phyloP scores from a whole-genome alignment of 1,140 invertebrate species.

The Condylostylus longicornis region DNA sequence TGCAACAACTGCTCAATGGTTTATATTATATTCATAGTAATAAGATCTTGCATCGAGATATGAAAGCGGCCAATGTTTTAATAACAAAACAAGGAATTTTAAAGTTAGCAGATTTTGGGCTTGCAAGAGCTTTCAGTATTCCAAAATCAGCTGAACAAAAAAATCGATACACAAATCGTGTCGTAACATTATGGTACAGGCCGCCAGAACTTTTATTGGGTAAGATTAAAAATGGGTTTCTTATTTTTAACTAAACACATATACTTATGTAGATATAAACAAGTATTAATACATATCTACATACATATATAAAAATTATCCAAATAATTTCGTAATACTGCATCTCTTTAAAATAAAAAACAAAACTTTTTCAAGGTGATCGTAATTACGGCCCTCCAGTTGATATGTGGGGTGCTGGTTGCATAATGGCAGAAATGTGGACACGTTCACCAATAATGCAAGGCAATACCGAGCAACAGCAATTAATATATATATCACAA shows the following conservation, averaged over 20 bases:
- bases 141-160: slow-evolving; percentile 70
- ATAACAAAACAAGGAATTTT: slow-evolving; percentile 93
- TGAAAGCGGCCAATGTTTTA: slow-evolving; percentile 98
- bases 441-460: slow-evolving; percentile 78
- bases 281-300: too few relatives aligned
- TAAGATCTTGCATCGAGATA: slow-evolving; percentile 89
- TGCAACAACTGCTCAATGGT: slow-evolving; percentile 94
- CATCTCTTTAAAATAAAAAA: too few relatives aligned
- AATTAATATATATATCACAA: slow-evolving; percentile 87
- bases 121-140: slow-evolving; percentile 82
- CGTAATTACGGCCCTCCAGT: slow-evolving; percentile 92
- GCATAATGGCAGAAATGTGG: slow-evolving; percentile 99
- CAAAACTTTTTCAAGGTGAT: too few relatives aligned
- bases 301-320: too few relatives aligned
- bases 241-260: slow-evolving; percentile 4
- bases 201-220: slow-evolving; percentile 56
- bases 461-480: slow-evolving; percentile 91
- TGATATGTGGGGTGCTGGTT: slow-evolving; percentile 96
- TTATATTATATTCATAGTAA: slow-evolving; percentile 95
- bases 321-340: slow-evolving; percentile 54
- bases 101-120: slow-evolving; percentile 85
- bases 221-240: too few relatives aligned
- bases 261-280: too few relatives aligned
- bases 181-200: slow-evolving; percentile 96
- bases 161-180: slow-evolving; percentile 91